Evolutionary conservation across 2,888 invertebrate genomes (phyloP), one percentile per base, ranked within the genome.

Genomic region (Limnephilus marmoratus): DNA sequence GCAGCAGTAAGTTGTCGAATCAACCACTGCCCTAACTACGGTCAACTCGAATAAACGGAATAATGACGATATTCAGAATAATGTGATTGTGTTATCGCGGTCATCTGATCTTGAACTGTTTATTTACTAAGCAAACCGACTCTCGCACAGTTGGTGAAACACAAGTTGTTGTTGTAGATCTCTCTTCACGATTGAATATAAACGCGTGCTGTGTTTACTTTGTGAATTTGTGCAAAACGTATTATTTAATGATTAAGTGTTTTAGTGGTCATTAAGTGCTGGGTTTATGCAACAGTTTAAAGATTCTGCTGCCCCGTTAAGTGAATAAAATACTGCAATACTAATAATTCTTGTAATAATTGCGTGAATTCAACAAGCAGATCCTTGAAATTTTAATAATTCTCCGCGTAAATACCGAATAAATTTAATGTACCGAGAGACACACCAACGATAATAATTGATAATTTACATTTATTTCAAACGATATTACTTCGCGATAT

Each of bases 191-290:
- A n/a, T 83, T 37, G n/a, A 68, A 68, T 31, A 34, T 18, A 37
- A 83, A 83, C 24, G 37, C 24, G 18, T 18, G 34, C 12, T 13
- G 34, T 83, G 83, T 83, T 83, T 37, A 83, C 37, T 15, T 83
- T 34, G 83, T 83, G 34, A 83, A 34, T 83, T 83, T 34, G 83
- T 24, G 34, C 83, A 24, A n/a, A 83, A 83, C 37, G 34, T 83
- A 18, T 83, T 34, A 53, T 53, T 18, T 34, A 83, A 53, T 18
- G 53, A 18, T 53, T 53, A 53, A 68, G 68, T 68, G 68, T n/a
- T 68, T 68, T 68, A 68, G 68, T 68, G 68, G 68, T 68, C 68
- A 2, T 68, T 9, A 24, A 24, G 24, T 24, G 24, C 7, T 68
- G 68, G 9, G 68, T 68, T 68, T 68, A 24, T 68, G 68, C 24